phyloP scores from a whole-genome alignment of 1,140 invertebrate species.

The Diorhabda carinulata region DNA sequence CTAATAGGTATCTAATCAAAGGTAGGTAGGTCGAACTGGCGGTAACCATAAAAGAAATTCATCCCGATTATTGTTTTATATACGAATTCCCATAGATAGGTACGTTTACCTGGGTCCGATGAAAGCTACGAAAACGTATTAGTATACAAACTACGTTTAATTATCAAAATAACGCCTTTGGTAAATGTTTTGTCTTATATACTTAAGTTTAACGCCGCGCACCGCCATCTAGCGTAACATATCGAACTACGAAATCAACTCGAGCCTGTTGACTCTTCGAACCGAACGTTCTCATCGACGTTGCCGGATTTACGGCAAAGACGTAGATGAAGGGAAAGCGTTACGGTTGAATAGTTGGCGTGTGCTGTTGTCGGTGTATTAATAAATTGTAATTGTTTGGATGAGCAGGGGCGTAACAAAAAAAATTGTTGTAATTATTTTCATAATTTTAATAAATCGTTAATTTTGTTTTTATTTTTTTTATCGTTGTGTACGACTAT shows the following conservation, averaged over 20 bases:
- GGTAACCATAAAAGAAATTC: background rate
- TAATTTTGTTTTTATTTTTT: no score
- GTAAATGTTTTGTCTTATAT: background rate
- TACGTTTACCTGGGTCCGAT: background rate
- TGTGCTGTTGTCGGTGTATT: background rate
- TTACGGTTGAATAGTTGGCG: no score
- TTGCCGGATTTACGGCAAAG: background rate
- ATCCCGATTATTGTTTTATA: background rate
- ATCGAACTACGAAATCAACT: conserved; percentile 5
- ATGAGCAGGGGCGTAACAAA: background rate
- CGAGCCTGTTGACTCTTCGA: conserved; percentile 17
- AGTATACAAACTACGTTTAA: no score
- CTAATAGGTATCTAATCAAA: background rate
- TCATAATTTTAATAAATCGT: no score
- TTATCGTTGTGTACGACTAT: no score
- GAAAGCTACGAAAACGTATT: background rate
- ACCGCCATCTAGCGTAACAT: conserved; percentile 7
- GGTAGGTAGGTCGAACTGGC: background rate
- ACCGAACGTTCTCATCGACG: conserved; percentile 5
- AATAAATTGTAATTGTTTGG: conserved; percentile 1
- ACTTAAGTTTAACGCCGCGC: background rate
- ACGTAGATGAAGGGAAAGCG: background rate
- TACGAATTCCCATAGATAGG: background rate
- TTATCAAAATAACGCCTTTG: no score
- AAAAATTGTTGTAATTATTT: background rate